Percentiles rank a stretch among this genome's conserved stretches.
These are phyloP conservation scores for Cephus cinctus DNA, from an alignment of 1,140 invertebrate species.

Conservation along the genomic window DNA sequence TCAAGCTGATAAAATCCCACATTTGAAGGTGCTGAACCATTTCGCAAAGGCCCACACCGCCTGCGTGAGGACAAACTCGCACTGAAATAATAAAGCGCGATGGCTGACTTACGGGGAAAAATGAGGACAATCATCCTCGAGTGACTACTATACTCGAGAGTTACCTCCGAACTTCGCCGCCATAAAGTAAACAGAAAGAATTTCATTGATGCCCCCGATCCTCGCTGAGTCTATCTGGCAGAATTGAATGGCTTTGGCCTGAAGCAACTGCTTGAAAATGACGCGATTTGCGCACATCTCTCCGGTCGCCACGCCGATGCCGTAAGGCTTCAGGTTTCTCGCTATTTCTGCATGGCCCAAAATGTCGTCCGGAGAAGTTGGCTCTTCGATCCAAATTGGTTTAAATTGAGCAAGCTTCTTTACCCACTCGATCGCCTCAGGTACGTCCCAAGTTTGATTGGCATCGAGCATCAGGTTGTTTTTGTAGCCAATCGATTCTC, in stretches of 20 bases:
- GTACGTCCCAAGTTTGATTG: slow-evolving; percentile 89
- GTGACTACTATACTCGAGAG: slow-evolving; percentile 6
- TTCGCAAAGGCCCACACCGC: slow-evolving; percentile 89
- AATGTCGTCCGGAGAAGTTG: slow-evolving; percentile 88
- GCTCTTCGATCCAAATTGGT: slow-evolving; percentile 89
- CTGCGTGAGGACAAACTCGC: slow-evolving; percentile 90
- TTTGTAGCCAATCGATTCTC: slow-evolving; percentile 75
- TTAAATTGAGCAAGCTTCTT: slow-evolving; percentile 71
- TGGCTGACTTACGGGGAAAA: no score
- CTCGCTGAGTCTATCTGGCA: slow-evolving; percentile 90
- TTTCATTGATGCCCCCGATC: slow-evolving; percentile 86
- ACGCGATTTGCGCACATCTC: slow-evolving; percentile 90
- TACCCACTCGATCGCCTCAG: slow-evolving; percentile 85
- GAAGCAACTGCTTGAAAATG: slow-evolving; percentile 90
- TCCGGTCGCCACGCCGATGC: slow-evolving; percentile 85
- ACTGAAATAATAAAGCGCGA: slow-evolving; percentile 62
- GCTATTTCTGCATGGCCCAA: slow-evolving; percentile 78
- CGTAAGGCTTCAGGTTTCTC: slow-evolving; percentile 62
- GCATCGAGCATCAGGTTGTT: slow-evolving; percentile 84
- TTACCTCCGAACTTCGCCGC: slow-evolving; percentile 72
- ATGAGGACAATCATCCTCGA: background rate
- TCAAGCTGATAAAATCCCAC: slow-evolving; percentile 81
- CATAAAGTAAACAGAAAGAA: slow-evolving; percentile 86
- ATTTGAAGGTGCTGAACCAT: slow-evolving; percentile 90
- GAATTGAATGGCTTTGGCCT: slow-evolving; percentile 75